phyloP scores from a whole-genome alignment of 1,140 invertebrate genomes.

The Brachionus paranguensis region DNA sequence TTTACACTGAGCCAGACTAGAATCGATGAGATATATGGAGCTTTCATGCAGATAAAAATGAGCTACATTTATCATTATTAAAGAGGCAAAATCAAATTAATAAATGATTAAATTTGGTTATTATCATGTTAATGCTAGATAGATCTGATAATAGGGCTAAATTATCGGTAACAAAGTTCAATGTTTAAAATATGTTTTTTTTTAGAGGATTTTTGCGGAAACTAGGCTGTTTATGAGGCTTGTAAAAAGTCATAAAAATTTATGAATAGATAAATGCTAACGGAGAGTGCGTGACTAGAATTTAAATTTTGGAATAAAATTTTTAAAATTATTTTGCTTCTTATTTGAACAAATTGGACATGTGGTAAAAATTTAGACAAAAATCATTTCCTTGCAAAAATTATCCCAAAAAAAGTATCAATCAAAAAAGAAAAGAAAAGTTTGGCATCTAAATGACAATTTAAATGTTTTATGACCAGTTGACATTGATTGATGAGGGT shows the following conservation, averaged over 20 bases:
- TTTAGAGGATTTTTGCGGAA: not conserved
- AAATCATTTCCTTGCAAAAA: not conserved
- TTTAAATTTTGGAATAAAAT: not conserved
- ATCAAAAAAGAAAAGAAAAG: not conserved
- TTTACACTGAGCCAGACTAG: conserved; percentile 5
- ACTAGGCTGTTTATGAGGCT: not conserved
- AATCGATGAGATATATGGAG: not conserved
- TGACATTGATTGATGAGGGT: not conserved
- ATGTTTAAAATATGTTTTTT: not conserved
- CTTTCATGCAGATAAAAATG: conserved; percentile 1
- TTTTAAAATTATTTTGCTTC: not conserved
- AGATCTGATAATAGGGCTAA: not conserved
- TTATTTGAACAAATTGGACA: not conserved
- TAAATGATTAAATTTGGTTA: conserved; percentile 1
- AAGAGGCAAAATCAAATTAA: not conserved
- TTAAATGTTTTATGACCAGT: not conserved
- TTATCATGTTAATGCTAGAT: not conserved
- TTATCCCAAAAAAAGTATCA: not conserved
- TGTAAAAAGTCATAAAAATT: not conserved
- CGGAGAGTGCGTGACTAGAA: not conserved
- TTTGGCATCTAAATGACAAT: not conserved
- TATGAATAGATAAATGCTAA: not conserved
- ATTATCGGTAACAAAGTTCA: not conserved
- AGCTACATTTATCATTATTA: not conserved
- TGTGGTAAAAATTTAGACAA: not conserved